A percentile compares a stretch with the other conserved stretches of the same genome.
Conservation (phyloP, 2,113 vertebrate genomes). For the Gnathonemus echidnorhynchus region DNA sequence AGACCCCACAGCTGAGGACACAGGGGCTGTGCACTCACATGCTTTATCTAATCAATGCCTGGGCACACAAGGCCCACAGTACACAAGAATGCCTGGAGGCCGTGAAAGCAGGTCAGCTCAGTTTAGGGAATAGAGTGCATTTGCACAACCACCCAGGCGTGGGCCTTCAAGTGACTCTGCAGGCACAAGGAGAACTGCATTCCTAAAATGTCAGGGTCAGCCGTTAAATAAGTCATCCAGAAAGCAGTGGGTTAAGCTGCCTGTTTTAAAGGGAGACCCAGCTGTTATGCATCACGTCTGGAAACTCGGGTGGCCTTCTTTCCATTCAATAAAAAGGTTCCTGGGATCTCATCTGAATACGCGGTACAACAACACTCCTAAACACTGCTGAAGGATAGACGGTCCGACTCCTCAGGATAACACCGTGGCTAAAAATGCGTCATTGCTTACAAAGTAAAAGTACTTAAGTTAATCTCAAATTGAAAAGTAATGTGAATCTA, state of each 20-base stretch:
- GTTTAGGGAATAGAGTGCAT: neutral
- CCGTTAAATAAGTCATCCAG: slow-evolving; percentile 14
- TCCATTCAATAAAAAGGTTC: slow-evolving; percentile 6
- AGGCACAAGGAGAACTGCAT: neutral
- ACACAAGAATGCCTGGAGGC: neutral
- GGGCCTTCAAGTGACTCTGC: neutral
- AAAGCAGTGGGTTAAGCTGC: slow-evolving; percentile 7
- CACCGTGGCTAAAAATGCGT: neutral
- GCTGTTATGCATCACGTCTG: slow-evolving; percentile 11
- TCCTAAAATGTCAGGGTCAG: neutral
- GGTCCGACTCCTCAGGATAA: neutral
- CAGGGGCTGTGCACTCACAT: neutral
- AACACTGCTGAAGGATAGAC: neutral
- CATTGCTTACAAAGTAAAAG: neutral
- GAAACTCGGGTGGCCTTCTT: slow-evolving; percentile 11
- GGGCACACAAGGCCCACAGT: neutral
- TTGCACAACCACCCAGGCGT: slow-evolving; percentile 4
- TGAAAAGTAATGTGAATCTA: neutral
- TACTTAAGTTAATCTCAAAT: neutral
- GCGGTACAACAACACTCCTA: neutral
- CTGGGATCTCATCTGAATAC: neutral
- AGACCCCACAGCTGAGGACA: neutral
- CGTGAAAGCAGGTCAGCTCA: neutral
- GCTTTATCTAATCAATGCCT: neutral
- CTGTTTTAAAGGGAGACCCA: slow-evolving; percentile 16